phyloP scores from a whole-genome alignment of 2,113 vertebrate genomes.

The Natator depressus region DNA sequence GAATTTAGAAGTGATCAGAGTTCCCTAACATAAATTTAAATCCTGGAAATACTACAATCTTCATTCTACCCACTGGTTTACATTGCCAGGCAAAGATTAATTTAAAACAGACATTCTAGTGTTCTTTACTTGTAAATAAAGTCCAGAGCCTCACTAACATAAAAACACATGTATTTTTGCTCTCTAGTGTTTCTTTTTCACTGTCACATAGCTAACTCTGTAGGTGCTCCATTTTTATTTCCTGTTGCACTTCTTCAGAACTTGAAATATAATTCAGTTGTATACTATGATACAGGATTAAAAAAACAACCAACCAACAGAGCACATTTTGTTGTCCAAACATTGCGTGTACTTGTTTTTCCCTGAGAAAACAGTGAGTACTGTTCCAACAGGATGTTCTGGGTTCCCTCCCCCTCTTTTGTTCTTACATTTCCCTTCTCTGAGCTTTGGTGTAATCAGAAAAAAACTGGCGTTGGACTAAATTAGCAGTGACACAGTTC shows the following conservation, averaged over 20 bases:
- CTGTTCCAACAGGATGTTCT: conserved; percentile 67
- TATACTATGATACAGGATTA: neutral
- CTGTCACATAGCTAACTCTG: neutral
- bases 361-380: conserved; percentile 35
- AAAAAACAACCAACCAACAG: neutral
- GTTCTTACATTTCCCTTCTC: conserved; percentile 49
- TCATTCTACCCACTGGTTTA: conserved; percentile 22
- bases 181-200: neutral
- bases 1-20: neutral
- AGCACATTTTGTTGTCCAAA: conserved; percentile 43
- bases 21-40: neutral
- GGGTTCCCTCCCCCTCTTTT: neutral
- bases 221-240: neutral
- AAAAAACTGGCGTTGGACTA: neutral
- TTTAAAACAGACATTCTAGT: neutral
- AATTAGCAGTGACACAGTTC: conserved; percentile 30
- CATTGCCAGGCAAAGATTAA: conserved; percentile 21
- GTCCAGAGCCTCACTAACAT: neutral
- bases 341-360: conserved; percentile 10
- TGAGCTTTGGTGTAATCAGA: conserved; percentile 8
- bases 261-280: conserved; percentile 13
- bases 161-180: conserved; percentile 5
- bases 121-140: conserved; percentile 9
- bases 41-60: neutral
- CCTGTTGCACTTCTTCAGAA: neutral